These are phyloP conservation scores for Tachysurus vachellii DNA, from an alignment of 2,113 vertebrate genomes.

Conservation along the genomic window DNA sequence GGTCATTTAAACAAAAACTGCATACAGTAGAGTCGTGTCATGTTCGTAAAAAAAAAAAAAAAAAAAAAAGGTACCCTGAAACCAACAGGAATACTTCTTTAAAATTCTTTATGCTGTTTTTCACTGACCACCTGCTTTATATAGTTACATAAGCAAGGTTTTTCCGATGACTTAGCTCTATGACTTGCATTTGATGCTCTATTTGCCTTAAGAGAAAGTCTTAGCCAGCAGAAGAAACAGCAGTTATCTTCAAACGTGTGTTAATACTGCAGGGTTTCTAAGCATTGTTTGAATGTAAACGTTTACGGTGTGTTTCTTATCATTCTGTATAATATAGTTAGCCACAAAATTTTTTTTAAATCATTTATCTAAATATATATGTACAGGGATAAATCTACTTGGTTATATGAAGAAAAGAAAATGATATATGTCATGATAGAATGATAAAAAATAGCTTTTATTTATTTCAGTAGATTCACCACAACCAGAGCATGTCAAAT, in stretches of 20 bases:
- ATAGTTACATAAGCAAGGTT: conserved; percentile 8
- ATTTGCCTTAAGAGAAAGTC: conserved; percentile 60
- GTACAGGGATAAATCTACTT: too few relatives aligned
- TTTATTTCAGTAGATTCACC: too few relatives aligned
- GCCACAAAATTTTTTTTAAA: neutral
- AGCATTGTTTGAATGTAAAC: neutral
- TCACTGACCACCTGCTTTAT: conserved; percentile 15
- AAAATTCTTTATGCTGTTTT: neutral
- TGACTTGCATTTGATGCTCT: conserved; percentile 57
- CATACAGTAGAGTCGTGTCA: neutral
- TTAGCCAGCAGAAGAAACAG: conserved; percentile 56
- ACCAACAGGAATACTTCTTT: neutral
- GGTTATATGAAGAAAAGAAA: too few relatives aligned
- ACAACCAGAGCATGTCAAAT: neutral
- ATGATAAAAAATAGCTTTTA: too few relatives aligned
- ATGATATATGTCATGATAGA: too few relatives aligned
- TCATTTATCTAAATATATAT: neutral
- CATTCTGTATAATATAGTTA: neutral
- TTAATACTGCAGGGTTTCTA: conserved; percentile 1
- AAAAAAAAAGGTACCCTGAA: neutral
- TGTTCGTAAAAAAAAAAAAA: neutral
- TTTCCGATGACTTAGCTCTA: conserved; percentile 26
- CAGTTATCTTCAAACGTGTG: neutral
- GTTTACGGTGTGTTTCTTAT: neutral
- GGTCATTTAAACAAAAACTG: neutral